These are phyloP conservation scores for Amblyjoppa proteus DNA, from an alignment of 2,888 invertebrate species.

Conservation along the genomic window DNA sequence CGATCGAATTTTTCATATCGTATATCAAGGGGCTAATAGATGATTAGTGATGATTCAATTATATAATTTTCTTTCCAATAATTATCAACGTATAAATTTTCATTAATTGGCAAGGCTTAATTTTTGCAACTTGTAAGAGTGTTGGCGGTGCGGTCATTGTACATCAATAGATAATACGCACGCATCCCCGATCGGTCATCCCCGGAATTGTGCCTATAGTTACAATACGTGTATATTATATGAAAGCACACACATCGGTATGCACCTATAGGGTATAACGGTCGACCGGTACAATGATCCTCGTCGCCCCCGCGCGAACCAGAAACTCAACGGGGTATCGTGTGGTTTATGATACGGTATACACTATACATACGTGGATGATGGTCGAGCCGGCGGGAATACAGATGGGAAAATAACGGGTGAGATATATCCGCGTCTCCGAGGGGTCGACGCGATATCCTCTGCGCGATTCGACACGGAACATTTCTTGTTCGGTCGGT, in stretches of 20 bases:
- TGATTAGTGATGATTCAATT: neutral
- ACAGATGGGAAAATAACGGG: slow-evolving; percentile 77
- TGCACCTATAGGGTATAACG: slow-evolving; percentile 10
- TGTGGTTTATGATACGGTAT: slow-evolving; percentile 75
- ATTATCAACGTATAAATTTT: slow-evolving; percentile 33
- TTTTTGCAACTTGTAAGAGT: slow-evolving; percentile 73
- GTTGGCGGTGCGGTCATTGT: slow-evolving; percentile 60
- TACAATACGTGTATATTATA: slow-evolving; percentile 38
- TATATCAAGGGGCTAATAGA: neutral
- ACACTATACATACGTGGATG: slow-evolving; percentile 63
- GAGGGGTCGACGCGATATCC: slow-evolving; percentile 56
- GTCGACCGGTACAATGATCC: slow-evolving; percentile 46
- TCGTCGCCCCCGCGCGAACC: slow-evolving; percentile 39
- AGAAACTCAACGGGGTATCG: slow-evolving; percentile 71
- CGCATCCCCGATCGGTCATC: slow-evolving; percentile 43
- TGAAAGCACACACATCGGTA: slow-evolving; percentile 22
- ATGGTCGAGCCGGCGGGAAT: slow-evolving; percentile 73
- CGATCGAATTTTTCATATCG: neutral
- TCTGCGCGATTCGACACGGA: slow-evolving; percentile 76
- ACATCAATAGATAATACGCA: slow-evolving; percentile 38
- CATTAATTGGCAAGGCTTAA: slow-evolving; percentile 55
- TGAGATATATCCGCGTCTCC: slow-evolving; percentile 37
- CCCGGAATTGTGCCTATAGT: slow-evolving; percentile 45
- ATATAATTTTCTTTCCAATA: neutral
- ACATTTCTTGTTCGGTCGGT: slow-evolving; percentile 77